Evolutionary conservation across 1,140 invertebrate genomes (phyloP).

Genomic region (Philotrypesis tridentata): DNA sequence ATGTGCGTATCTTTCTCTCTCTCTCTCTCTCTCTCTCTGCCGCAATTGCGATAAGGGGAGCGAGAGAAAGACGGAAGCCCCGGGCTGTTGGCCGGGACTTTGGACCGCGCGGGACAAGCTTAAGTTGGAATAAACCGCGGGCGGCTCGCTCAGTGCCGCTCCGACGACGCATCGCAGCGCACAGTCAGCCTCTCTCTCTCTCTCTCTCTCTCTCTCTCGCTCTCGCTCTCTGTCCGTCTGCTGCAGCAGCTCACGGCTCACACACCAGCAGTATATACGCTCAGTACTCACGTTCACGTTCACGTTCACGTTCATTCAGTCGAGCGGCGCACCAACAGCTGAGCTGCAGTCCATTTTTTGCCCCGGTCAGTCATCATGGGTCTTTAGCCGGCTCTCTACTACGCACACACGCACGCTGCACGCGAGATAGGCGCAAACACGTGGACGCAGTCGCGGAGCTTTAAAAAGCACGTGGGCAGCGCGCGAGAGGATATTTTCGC

Average conservation of each 20-base stretch:
- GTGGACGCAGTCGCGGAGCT: slow-evolving; percentile 12
- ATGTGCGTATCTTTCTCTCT: neutral
- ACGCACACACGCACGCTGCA: neutral
- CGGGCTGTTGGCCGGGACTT: slow-evolving; percentile 61
- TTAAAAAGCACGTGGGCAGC: slow-evolving; percentile 15
- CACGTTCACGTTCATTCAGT: neutral
- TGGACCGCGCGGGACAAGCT: slow-evolving; percentile 65
- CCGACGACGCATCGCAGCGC: slow-evolving; percentile 58
- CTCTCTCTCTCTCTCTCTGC: slow-evolving; percentile 7
- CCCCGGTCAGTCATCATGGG: slow-evolving; percentile 14
- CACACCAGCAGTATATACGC: too few relatives aligned
- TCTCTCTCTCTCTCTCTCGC: slow-evolving; percentile 37
- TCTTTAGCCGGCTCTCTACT: slow-evolving; percentile 16
- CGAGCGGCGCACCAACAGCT: neutral
- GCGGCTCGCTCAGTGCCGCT: slow-evolving; percentile 65
- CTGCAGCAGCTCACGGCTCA: neutral
- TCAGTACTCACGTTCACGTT: too few relatives aligned
- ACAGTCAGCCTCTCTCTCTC: slow-evolving; percentile 45
- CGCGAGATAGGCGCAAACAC: slow-evolving; percentile 7
- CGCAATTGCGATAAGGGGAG: slow-evolving; percentile 26
- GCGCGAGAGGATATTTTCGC: too few relatives aligned
- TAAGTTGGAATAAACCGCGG: slow-evolving; percentile 67
- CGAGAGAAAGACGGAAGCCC: neutral
- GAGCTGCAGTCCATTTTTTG: too few relatives aligned
- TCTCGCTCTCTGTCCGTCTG: slow-evolving; percentile 29